Conservation (phyloP, 1,140 invertebrate species). For the Procambarus clarkii region DNA sequence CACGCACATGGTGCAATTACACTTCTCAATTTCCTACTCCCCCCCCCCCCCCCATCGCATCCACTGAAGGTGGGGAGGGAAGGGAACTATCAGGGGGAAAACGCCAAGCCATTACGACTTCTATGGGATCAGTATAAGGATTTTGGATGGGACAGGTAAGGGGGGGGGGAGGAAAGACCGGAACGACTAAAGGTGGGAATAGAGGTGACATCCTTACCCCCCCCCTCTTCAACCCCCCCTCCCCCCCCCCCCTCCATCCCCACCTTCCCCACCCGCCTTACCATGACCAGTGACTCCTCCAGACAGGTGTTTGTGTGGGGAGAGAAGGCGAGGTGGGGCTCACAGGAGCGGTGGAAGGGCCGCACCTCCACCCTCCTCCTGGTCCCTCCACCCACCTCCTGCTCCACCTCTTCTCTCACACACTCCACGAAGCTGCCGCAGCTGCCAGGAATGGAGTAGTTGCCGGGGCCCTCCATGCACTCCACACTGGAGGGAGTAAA, state of each 20-base stretch:
- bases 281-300: not conserved
- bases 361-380: not conserved
- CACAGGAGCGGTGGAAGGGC: not conserved
- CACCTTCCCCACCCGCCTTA: not conserved
- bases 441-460: slow-evolving; percentile 1
- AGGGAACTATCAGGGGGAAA: too few relatives aligned
- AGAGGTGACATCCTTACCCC: not conserved
- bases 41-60: too few relatives aligned
- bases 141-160: too few relatives aligned
- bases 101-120: too few relatives aligned
- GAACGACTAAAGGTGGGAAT: too few relatives aligned
- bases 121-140: too few relatives aligned
- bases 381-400: too few relatives aligned
- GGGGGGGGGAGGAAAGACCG: too few relatives aligned
- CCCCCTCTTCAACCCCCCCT: not conserved
- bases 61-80: too few relatives aligned
- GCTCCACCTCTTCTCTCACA: not conserved
- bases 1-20: too few relatives aligned
- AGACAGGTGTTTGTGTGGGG: not conserved
- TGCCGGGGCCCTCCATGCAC: not conserved
- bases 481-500: not conserved
- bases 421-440: slow-evolving; percentile 21
- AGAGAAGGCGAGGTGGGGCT: not conserved
- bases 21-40: not conserved
- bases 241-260: not conserved